Percentiles rank a stretch among this genome's conserved stretches.
These are phyloP conservation scores for Cryptoprocta ferox DNA, from an alignment of 2,797 vertebrate species.

Conservation along the genomic window DNA sequence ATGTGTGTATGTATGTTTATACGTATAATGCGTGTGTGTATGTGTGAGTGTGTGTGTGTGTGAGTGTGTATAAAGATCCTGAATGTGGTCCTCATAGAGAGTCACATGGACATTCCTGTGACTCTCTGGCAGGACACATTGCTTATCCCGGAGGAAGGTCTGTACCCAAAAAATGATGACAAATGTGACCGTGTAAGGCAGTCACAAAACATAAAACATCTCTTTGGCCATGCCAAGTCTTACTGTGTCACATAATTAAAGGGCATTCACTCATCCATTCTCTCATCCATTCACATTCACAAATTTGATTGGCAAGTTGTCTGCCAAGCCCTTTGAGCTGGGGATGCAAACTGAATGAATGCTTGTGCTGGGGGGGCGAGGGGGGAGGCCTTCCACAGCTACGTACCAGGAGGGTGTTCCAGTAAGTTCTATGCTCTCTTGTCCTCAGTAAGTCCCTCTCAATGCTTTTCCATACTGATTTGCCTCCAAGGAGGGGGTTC, in stretches of 20 bases:
- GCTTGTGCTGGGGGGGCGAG: accelerated
- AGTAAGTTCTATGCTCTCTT: not conserved
- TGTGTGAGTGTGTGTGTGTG: not conserved
- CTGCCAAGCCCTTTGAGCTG: not conserved
- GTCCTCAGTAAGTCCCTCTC: not conserved
- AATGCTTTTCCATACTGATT: accelerated
- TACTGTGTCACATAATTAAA: not conserved
- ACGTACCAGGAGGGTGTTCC: not conserved
- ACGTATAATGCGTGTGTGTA: not conserved
- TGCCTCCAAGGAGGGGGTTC: not conserved
- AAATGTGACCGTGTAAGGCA: not conserved
- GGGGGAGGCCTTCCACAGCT: not conserved
- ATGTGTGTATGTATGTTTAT: too few species aligned
- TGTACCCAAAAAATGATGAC: too few species aligned
- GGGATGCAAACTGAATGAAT: accelerated
- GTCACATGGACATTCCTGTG: accelerated
- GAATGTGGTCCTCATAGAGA: not conserved
- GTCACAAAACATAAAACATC: accelerated
- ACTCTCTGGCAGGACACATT: not conserved
- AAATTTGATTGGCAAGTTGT: accelerated
- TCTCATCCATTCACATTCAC: not conserved
- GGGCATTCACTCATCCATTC: not conserved
- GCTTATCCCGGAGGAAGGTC: not conserved
- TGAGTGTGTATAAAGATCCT: not conserved
- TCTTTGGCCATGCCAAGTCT: not conserved